Conservation (phyloP, 37 sponge, comb jelly and placozoan species). For the Hormiphora californensis region DNA sequence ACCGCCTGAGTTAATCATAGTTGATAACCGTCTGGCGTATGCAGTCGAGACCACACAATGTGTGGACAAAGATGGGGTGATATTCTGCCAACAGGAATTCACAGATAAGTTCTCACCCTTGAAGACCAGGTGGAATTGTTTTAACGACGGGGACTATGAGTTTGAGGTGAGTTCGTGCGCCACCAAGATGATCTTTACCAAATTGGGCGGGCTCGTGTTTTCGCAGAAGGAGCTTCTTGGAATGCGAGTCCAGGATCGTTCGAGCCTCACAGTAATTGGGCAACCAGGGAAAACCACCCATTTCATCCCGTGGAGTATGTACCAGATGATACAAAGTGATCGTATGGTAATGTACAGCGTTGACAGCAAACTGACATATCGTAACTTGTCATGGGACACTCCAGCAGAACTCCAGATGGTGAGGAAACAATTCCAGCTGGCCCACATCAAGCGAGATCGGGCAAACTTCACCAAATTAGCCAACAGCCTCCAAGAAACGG, state of each 20-base stretch:
- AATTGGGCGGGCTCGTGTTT: neutral
- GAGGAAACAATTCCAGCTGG: too few relatives aligned
- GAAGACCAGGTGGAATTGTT: neutral
- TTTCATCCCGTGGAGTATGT: neutral
- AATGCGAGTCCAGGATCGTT: neutral
- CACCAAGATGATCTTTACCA: slow-evolving; percentile 1
- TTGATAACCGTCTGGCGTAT: neutral
- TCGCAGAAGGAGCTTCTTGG: neutral
- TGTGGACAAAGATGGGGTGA: neutral
- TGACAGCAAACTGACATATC: too few relatives aligned
- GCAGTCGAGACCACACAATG: neutral
- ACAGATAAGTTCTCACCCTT: neutral
- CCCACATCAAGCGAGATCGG: too few relatives aligned
- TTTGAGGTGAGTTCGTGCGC: neutral
- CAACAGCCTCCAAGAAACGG: too few relatives aligned
- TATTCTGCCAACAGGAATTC: slow-evolving; percentile 42
- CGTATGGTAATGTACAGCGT: neutral
- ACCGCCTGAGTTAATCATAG: neutral
- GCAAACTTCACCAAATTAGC: too few relatives aligned
- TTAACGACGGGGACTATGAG: neutral
- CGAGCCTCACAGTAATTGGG: neutral
- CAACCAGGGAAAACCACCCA: neutral
- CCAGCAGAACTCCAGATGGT: too few relatives aligned
- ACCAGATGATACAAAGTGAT: neutral
- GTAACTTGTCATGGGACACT: too few relatives aligned